Base-by-base conservation (phyloP, 2,113 vertebrate species). In the Connochaetes taurinus region DNA sequence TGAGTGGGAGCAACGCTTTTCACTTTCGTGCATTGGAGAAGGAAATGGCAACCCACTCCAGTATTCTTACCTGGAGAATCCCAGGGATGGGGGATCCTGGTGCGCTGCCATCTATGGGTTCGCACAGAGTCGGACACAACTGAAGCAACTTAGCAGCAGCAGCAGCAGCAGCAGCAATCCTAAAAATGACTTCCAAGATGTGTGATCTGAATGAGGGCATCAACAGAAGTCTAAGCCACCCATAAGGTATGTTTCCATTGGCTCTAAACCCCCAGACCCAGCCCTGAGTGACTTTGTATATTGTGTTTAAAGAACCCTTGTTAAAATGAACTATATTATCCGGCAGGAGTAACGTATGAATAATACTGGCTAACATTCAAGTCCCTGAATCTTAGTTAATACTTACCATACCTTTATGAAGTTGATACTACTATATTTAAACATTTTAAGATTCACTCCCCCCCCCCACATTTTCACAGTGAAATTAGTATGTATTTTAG, bases 141-240 rank as follows among this genome's bases (percentile, higher is more conserved):
- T 33, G 60, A 62, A 62, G 29, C 2, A 1, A 33, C 60, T 33
- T 62, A 33, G 60, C 60, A 62, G 27, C 58, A 60, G 58, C 58
- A 60, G 58, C 12, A 62, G 58, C 27, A 60, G 29, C 47, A 47
- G 47, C 47, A 50, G 47, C 47, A 50, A 50, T 60, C 40, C 10
- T 87, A 47, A 53, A 84, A 93, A 83, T 92, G 94, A 94, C 47
- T 97, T 92, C 47, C 19, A 88, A 94, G 62, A 43, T 47, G 43
- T 55, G 15, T 92, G 55, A 31, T 50, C 19, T 78, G 81, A 94
- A 58, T 52, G 36, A 93, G 12, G 6, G n/a, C 21, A 74, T 29
- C 2, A 7, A 60, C 43, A 84, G 94, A 92, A 92, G 13, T 87
- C 64, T 47, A 67, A 94, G 52, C 31, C 60, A 58, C 15, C n/a